Evolutionary conservation across 2,888 invertebrate species (phyloP).

Genomic region (Oscheius onirici): DNA sequence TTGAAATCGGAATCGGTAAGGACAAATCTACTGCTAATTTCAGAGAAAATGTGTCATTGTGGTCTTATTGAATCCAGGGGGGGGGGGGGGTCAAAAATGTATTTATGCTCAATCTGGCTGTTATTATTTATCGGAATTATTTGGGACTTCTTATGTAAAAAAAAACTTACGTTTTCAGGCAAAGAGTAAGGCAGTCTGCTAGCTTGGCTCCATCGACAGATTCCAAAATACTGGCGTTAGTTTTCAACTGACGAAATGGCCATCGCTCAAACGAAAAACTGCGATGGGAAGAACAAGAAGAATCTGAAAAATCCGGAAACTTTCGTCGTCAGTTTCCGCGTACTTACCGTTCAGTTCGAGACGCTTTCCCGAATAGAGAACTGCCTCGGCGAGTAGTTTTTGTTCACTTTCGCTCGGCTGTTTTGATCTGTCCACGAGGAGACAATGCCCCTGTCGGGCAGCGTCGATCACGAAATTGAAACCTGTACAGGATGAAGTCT

Average conservation of each 20-base stretch:
- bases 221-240: neutral
- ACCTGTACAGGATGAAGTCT: constrained; percentile 11
- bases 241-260: constrained; percentile 18
- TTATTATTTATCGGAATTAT: too few species aligned
- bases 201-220: neutral
- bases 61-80: neutral
- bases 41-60: too few species aligned
- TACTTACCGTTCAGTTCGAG: constrained; percentile 10
- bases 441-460: constrained; percentile 4
- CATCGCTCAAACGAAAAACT: constrained; percentile 50
- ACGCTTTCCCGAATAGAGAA: constrained; percentile 26
- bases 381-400: constrained; percentile 22
- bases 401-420: constrained; percentile 6
- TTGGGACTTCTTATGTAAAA: too few species aligned
- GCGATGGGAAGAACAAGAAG: constrained; percentile 10
- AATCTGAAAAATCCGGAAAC: neutral
- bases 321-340: neutral
- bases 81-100: neutral
- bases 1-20: too few species aligned
- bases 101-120: too few species aligned
- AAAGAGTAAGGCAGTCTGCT: constrained; percentile 50
- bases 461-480: constrained; percentile 28
- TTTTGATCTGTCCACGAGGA: constrained; percentile 21
- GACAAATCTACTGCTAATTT: too few species aligned
- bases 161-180: constrained; percentile 42